A percentile compares a stretch with the other conserved stretches of the same genome.
phyloP scores from a whole-genome alignment of 2,888 invertebrate genomes.

The Aphodius granarius region DNA sequence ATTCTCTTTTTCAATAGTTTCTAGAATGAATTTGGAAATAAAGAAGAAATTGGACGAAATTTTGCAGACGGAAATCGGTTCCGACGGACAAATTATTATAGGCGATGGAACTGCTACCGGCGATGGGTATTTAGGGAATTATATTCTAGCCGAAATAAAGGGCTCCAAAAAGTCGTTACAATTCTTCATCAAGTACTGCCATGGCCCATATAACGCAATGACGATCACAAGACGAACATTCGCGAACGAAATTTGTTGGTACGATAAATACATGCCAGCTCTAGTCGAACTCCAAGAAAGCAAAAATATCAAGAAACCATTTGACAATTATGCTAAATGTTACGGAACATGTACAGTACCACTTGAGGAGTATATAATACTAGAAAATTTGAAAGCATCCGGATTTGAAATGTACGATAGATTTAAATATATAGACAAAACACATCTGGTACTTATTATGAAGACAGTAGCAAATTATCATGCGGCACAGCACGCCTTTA shows the following conservation, averaged over 20 bases:
- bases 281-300: slow-evolving; percentile 8
- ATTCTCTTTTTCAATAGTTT: not conserved
- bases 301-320: slow-evolving; percentile 5
- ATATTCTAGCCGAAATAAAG: not conserved
- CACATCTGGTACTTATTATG: slow-evolving; percentile 41
- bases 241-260: slow-evolving; percentile 15
- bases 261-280: slow-evolving; percentile 7
- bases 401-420: slow-evolving; percentile 40
- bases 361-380: slow-evolving; percentile 34
- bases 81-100: not conserved
- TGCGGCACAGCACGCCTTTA: slow-evolving; percentile 41
- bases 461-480: slow-evolving; percentile 44
- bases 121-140: not conserved
- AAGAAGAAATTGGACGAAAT: not conserved
- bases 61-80: not conserved
- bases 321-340: slow-evolving; percentile 25
- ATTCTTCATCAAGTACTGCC: not conserved
- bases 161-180: not conserved
- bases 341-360: slow-evolving; percentile 13
- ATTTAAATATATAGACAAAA: slow-evolving; percentile 38
- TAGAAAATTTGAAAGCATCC: slow-evolving; percentile 39
- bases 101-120: not conserved
- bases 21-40: not conserved
- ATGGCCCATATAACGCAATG: not conserved
- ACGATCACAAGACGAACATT: not conserved